Percentiles rank a stretch among this genome's conserved stretches.
phyloP scores from a whole-genome alignment of 2,113 vertebrate genomes.

The Tyto alba region DNA sequence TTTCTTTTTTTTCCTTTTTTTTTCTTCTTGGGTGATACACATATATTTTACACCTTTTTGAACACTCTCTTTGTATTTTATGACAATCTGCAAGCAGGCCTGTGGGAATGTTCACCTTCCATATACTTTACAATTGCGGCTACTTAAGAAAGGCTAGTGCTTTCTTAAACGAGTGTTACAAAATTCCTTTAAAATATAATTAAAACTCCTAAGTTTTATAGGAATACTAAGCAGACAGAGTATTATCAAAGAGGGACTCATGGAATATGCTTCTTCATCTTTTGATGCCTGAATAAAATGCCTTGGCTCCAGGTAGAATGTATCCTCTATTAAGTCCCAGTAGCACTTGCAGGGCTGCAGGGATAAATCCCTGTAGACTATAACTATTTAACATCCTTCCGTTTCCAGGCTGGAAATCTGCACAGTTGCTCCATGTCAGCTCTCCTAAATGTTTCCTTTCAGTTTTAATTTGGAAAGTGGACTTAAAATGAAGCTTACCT shows the following conservation, averaged over 20 bases:
- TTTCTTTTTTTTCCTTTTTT: too few relatives aligned
- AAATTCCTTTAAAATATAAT: not conserved
- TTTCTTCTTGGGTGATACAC: not conserved
- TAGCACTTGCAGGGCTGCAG: not conserved
- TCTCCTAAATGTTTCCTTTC: not conserved
- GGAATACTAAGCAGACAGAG: not conserved
- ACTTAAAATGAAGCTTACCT: not conserved
- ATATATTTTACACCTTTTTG: not conserved
- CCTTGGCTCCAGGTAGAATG: not conserved
- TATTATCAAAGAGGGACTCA: not conserved
- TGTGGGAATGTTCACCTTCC: not conserved
- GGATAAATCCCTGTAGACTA: not conserved
- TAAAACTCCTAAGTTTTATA: not conserved
- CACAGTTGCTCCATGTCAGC: not conserved
- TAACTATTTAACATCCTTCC: not conserved
- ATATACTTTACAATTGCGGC: not conserved
- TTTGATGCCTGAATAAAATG: not conserved
- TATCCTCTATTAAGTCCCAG: not conserved
- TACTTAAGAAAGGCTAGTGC: not conserved
- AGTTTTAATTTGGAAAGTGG: not conserved
- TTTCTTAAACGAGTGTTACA: not conserved
- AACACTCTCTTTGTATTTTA: not conserved
- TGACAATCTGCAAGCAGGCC: not conserved
- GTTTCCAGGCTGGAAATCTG: not conserved
- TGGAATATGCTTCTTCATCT: not conserved